Percentiles rank a stretch among this genome's conserved stretches.
phyloP scores from a whole-genome alignment of 2,888 invertebrate species.

The Scaptodrosophila latifasciaeformis region DNA sequence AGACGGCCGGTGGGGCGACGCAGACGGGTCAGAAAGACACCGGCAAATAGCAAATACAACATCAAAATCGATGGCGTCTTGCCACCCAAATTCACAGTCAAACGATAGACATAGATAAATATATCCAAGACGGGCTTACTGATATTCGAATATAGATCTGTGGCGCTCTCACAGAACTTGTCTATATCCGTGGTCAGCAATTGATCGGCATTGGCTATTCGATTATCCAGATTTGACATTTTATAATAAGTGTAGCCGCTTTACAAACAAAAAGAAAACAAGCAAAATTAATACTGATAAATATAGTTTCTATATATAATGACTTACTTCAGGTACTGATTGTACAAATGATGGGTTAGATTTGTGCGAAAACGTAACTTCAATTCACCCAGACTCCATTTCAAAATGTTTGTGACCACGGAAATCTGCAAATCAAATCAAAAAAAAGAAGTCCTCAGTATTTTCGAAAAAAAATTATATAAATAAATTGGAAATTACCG shows the following conservation, averaged over 20 bases:
- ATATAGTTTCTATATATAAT: neutral
- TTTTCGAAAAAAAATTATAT: neutral
- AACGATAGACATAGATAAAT: conserved; percentile 91
- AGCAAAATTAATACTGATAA: neutral
- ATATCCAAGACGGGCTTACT: conserved; percentile 97
- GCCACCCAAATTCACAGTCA: conserved; percentile 90
- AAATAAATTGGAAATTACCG: conserved; percentile 78
- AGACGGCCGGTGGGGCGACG: conserved; percentile 89
- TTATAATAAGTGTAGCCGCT: conserved; percentile 96
- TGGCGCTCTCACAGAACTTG: conserved; percentile 96
- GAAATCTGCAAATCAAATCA: conserved; percentile 83
- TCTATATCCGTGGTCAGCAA: conserved; percentile 96
- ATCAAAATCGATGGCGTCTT: conserved; percentile 93
- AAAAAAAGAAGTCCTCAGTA: neutral
- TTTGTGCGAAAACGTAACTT: conserved; percentile 93
- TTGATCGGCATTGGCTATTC: conserved; percentile 97
- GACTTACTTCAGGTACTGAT: conserved; percentile 92
- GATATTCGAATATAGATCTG: conserved; percentile 96
- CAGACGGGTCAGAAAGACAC: conserved; percentile 88
- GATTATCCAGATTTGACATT: conserved; percentile 95
- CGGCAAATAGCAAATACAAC: conserved; percentile 90
- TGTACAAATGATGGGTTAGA: conserved; percentile 89
- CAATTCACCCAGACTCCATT: conserved; percentile 95
- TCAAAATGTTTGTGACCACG: conserved; percentile 93
- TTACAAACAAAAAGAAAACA: neutral